Conservation (phyloP, 2,797 vertebrate species). For the Platyrinchus mystaceus region DNA sequence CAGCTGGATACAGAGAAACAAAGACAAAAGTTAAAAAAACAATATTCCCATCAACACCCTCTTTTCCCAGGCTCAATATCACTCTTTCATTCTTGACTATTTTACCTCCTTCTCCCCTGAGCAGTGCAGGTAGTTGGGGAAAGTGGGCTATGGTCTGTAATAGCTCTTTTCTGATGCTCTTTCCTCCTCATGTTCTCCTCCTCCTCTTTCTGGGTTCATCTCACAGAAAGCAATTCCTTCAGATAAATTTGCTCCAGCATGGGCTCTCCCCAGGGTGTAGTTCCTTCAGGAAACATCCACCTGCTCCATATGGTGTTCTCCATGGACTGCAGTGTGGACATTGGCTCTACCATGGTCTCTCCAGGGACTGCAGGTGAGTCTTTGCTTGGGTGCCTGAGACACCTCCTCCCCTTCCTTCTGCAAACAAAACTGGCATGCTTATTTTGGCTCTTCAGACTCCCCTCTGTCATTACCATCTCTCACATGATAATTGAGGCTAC, state of each 20-base stretch:
- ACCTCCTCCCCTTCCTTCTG: not conserved
- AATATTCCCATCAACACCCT: not conserved
- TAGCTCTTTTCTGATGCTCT: not conserved
- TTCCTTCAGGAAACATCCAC: not conserved
- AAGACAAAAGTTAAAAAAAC: not conserved
- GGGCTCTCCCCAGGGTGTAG: not conserved
- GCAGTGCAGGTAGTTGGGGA: fast-evolving
- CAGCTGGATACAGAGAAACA: not conserved
- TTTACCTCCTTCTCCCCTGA: not conserved
- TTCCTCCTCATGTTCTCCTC: not conserved
- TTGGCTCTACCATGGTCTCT: not conserved
- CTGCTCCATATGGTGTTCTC: not conserved
- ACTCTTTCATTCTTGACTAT: not conserved
- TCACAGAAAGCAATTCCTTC: not conserved
- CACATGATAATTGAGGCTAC: not conserved
- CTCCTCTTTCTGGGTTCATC: not conserved
- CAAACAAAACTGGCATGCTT: not conserved
- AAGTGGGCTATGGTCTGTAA: not conserved
- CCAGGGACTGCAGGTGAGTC: not conserved
- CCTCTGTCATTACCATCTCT: not conserved
- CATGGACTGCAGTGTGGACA: not conserved
- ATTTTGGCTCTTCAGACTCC: not conserved
- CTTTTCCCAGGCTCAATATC: not conserved
- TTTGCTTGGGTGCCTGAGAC: not conserved
- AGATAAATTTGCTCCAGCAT: not conserved